Evolutionary conservation across 2,797 vertebrate genomes (phyloP).

Genomic region (Tapera naevia): DNA sequence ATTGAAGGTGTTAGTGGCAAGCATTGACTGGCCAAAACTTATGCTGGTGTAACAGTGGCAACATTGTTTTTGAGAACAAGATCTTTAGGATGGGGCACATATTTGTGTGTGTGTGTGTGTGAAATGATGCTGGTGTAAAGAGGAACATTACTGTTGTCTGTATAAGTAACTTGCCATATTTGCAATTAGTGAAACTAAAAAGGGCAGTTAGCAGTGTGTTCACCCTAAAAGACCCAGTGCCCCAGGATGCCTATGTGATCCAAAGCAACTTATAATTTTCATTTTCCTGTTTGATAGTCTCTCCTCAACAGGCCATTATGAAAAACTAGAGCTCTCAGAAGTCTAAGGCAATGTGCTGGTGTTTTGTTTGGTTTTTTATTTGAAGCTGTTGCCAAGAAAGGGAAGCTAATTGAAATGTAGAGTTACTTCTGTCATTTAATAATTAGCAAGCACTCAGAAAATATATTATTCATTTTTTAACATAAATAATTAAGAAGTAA

Average conservation of each 20-base stretch:
- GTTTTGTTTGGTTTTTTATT: constrained; percentile 25
- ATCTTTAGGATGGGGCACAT: not conserved
- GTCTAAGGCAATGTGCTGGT: not conserved
- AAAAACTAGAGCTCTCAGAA: constrained; percentile 41
- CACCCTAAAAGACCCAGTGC: constrained; percentile 12
- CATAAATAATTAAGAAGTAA: constrained; percentile 61
- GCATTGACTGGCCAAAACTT: not conserved
- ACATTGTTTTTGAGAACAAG: not conserved
- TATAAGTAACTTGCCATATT: not conserved
- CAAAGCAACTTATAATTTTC: not conserved
- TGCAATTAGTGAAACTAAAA: not conserved
- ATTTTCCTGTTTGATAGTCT: constrained; percentile 11
- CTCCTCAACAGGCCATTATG: not conserved
- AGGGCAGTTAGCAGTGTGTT: not conserved
- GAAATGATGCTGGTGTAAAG: not conserved
- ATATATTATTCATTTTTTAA: constrained; percentile 62
- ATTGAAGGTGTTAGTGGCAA: not conserved
- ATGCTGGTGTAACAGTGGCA: not conserved
- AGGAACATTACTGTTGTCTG: not conserved
- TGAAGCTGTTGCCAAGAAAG: constrained; percentile 56
- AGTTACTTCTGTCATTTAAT: constrained; percentile 65
- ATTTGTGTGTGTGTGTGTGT: not conserved
- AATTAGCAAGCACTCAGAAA: constrained; percentile 67
- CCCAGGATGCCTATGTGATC: not conserved
- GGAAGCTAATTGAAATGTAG: constrained; percentile 49